phyloP scores from a whole-genome alignment of 2,888 invertebrate genomes.

The Megamerina dolium region DNA sequence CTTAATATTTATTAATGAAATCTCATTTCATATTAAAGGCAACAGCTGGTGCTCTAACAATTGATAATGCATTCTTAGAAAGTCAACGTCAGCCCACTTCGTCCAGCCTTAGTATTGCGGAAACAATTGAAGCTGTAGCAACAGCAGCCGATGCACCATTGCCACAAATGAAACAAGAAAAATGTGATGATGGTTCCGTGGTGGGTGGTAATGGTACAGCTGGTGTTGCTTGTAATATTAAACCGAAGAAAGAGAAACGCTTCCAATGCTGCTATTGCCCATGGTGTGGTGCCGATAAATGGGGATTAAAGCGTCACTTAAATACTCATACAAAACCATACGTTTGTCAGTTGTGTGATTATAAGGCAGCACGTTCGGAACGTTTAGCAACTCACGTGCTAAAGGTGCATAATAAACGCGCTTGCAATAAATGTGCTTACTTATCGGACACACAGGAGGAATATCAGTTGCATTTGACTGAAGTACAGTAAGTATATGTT shows the following conservation, averaged over 20 bases:
- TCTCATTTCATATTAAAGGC: constrained; percentile 36
- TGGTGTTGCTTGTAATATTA: constrained; percentile 25
- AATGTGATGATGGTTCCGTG: constrained; percentile 38
- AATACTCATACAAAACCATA: constrained; percentile 91
- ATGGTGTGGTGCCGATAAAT: constrained; percentile 90
- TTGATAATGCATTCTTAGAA: constrained; percentile 44
- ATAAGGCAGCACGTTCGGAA: constrained; percentile 88
- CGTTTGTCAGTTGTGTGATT: constrained; percentile 84
- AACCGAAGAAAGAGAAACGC: constrained; percentile 60
- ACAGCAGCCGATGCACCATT: constrained; percentile 44
- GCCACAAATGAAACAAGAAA: constrained; percentile 46
- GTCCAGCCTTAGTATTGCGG: constrained; percentile 46
- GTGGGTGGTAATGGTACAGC: constrained; percentile 25
- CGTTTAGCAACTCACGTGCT: constrained; percentile 82
- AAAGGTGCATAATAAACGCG: constrained; percentile 86
- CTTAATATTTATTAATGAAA: no score
- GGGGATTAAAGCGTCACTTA: constrained; percentile 86
- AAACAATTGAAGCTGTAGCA: constrained; percentile 49
- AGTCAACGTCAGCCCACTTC: constrained; percentile 47
- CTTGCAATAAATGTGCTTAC: constrained; percentile 83
- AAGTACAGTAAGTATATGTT: constrained; percentile 62
- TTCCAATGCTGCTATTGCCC: constrained; percentile 86
- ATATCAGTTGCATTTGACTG: constrained; percentile 70
- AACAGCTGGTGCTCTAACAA: constrained; percentile 37
- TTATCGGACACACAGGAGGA: constrained; percentile 78